A percentile compares a stretch with the other conserved stretches of the same genome.
Evolutionary conservation across 2,113 vertebrate species (phyloP).

Genomic region (Prietella phreatophila): DNA sequence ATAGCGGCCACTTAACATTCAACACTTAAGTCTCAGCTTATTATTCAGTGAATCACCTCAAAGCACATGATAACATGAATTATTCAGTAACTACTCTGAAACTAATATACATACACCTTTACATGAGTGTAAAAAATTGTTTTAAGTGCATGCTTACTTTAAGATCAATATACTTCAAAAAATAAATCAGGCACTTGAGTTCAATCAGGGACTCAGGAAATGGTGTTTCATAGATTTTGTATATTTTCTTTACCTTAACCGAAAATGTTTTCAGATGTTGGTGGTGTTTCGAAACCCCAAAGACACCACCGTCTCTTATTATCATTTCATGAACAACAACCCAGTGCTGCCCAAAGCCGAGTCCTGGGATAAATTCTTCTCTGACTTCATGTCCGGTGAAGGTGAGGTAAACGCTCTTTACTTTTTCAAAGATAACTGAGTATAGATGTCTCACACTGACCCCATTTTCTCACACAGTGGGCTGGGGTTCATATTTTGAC

Average conservation of each 20-base stretch:
- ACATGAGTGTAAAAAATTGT: not conserved
- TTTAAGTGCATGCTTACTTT: not conserved
- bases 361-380: constrained; percentile 75
- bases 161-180: not conserved
- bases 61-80: not conserved
- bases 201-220: not conserved
- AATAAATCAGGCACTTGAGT: not conserved
- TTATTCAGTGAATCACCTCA: not conserved
- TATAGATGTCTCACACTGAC: not conserved
- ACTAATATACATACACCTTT: not conserved
- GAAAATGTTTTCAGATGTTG: constrained; percentile 61
- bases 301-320: constrained; percentile 75
- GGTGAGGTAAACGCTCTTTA: constrained; percentile 54
- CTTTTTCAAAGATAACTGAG: not conserved
- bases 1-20: not conserved
- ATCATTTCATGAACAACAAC: constrained; percentile 72
- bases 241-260: not conserved
- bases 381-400: constrained; percentile 72
- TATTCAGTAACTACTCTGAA: not conserved
- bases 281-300: constrained; percentile 76
- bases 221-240: not conserved
- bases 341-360: constrained; percentile 65
- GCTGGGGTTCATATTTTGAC: constrained; percentile 59
- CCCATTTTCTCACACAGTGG: constrained; percentile 37
- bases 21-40: not conserved